A percentile compares a stretch with the other conserved stretches of the same genome.
These are phyloP conservation scores for Hippoglossus stenolepis DNA, from an alignment of 2,113 vertebrate genomes.

Conservation along the genomic window DNA sequence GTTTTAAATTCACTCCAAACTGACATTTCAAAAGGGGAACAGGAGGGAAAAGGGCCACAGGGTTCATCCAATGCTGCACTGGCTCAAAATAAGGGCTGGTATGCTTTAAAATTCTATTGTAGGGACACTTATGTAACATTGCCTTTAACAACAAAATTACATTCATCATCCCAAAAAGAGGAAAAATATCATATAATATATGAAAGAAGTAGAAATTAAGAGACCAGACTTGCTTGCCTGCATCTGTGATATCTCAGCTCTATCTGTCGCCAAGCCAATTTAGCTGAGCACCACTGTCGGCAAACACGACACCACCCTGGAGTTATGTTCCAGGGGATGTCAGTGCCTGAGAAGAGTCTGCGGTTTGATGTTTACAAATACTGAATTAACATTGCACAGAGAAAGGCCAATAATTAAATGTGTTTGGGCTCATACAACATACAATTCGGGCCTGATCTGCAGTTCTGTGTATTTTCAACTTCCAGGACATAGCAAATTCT, in stretches of 20 bases:
- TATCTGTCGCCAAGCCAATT: conserved; percentile 32
- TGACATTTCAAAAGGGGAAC: conserved; percentile 29
- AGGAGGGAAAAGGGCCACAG: neutral
- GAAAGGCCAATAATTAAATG: neutral
- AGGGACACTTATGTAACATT: neutral
- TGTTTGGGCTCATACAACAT: too few species aligned
- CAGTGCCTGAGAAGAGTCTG: neutral
- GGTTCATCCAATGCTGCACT: neutral
- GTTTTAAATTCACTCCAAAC: conserved; percentile 47
- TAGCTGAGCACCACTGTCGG: conserved; percentile 9
- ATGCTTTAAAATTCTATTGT: neutral
- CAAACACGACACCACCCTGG: conserved; percentile 40
- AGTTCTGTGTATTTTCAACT: neutral
- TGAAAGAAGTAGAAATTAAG: neutral
- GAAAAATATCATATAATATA: too few species aligned
- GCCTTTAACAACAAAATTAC: neutral
- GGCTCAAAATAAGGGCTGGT: neutral
- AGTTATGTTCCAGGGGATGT: neutral
- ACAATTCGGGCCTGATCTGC: neutral
- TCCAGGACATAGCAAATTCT: neutral
- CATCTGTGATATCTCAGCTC: neutral
- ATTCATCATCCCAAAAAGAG: neutral
- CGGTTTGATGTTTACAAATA: conserved; percentile 17
- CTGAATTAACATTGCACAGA: neutral
- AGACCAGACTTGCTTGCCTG: neutral